Evolutionary conservation across 2,888 invertebrate species (phyloP).

Genomic region (Polyploca ridens): DNA sequence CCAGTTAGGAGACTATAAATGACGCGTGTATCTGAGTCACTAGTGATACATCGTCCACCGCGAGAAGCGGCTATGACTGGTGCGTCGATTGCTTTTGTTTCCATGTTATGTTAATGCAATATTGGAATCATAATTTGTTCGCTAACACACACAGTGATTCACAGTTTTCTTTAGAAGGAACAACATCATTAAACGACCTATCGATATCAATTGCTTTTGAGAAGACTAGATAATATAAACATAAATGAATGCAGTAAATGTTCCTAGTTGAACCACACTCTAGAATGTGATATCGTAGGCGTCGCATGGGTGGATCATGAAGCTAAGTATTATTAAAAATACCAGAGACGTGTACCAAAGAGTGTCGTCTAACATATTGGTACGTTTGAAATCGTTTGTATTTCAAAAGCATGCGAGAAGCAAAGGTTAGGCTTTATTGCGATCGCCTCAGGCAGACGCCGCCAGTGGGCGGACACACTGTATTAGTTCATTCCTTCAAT

Average conservation of each 20-base stretch:
- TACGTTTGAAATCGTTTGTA: conserved; percentile 6
- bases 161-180: conserved; percentile 9
- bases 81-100: conserved; percentile 55
- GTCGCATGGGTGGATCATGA: conserved; percentile 30
- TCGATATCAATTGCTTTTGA: conserved; percentile 17
- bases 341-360: not conserved
- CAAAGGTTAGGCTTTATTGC: conserved; percentile 36
- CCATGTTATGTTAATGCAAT: conserved; percentile 39
- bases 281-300: conserved; percentile 35
- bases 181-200: not conserved
- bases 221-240: not conserved
- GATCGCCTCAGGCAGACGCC: conserved; percentile 44
- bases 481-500: conserved; percentile 66
- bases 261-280: not conserved
- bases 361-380: not conserved
- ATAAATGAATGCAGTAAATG: not conserved
- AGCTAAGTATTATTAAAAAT: not conserved
- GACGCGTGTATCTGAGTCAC: conserved; percentile 69
- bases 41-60: conserved; percentile 51
- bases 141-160: conserved; percentile 14
- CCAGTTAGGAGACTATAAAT: conserved; percentile 51
- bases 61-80: conserved; percentile 49
- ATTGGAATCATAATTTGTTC: conserved; percentile 28
- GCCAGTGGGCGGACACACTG: conserved; percentile 60
- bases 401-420: conserved; percentile 33